Conservation (phyloP, 2,888 invertebrate genomes). For the Augiades crinisus region DNA sequence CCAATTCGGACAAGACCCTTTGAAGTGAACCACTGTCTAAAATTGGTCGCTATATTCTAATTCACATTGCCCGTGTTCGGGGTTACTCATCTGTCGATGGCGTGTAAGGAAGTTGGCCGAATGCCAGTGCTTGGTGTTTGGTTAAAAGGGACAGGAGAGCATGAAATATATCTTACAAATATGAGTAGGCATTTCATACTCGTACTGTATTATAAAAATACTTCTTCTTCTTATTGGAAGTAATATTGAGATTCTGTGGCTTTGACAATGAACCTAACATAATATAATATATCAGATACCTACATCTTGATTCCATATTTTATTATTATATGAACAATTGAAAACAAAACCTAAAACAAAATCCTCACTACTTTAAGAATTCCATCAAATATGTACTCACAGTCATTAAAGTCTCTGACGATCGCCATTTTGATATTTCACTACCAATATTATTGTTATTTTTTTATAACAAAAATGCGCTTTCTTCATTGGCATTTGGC, state of each 20-base stretch:
- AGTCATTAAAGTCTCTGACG: conserved; percentile 23
- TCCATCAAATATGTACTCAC: conserved; percentile 22
- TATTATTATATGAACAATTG: too few relatives aligned
- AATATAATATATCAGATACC: too few relatives aligned
- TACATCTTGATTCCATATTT: too few relatives aligned
- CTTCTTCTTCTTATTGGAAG: too few relatives aligned
- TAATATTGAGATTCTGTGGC: too few relatives aligned
- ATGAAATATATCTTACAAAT: conserved; percentile 18
- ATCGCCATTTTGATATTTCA: conserved; percentile 24
- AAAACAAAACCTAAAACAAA: too few relatives aligned
- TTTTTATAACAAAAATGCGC: conserved; percentile 43
- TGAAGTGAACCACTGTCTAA: conserved; percentile 43
- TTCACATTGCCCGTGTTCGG: conserved; percentile 31
- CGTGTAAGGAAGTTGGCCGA: conserved; percentile 59
- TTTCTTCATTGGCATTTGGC: conserved; percentile 51
- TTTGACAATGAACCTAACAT: too few relatives aligned
- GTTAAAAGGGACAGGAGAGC: conserved; percentile 4
- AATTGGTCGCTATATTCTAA: conserved; percentile 51
- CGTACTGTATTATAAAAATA: too few relatives aligned
- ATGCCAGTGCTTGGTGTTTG: conserved; percentile 47
- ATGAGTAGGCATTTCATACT: conserved; percentile 21
- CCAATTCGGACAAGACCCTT: conserved; percentile 34
- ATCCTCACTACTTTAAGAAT: too few relatives aligned
- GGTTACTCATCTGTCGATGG: conserved; percentile 2
- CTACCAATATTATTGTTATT: conserved; percentile 44